Conservation (phyloP, 2,888 invertebrate genomes). For the Heteropelma amictum region DNA sequence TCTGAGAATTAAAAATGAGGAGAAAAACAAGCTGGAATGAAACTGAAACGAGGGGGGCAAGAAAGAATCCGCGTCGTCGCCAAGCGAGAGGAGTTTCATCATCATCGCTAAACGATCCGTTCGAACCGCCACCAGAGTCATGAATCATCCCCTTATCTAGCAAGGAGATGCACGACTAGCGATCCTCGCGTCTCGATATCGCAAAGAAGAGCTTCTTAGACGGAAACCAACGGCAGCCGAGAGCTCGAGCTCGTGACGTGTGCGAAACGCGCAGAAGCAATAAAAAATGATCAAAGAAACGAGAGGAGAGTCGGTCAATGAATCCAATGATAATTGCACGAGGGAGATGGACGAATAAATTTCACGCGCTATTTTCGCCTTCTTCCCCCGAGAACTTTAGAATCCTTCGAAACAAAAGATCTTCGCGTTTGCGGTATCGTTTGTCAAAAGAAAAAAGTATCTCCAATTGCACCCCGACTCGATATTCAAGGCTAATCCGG, state of each 20-base stretch:
- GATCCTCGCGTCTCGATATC: slow-evolving; percentile 60
- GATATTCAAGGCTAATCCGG: too few species aligned
- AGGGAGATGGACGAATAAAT: background rate
- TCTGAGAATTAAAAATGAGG: too few species aligned
- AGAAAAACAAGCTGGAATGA: background rate
- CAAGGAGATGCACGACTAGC: slow-evolving; percentile 67
- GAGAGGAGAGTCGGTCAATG: slow-evolving; percentile 4
- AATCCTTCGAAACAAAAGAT: too few species aligned
- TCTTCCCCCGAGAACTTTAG: too few species aligned
- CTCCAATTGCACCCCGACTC: too few species aligned
- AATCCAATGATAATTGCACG: slow-evolving; percentile 34
- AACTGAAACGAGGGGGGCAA: background rate
- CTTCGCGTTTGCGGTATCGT: too few species aligned
- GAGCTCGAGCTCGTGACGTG: slow-evolving; percentile 26
- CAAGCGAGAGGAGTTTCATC: slow-evolving; percentile 56
- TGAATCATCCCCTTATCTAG: slow-evolving; percentile 70
- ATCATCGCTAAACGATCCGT: slow-evolving; percentile 51
- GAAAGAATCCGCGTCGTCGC: slow-evolving; percentile 35
- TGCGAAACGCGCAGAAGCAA: slow-evolving; percentile 12
- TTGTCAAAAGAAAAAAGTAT: too few species aligned
- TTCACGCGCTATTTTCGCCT: too few species aligned
- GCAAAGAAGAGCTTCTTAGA: slow-evolving; percentile 40
- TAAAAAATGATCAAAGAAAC: too few species aligned
- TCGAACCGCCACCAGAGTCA: slow-evolving; percentile 54
- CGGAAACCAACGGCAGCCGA: background rate